Conservation (phyloP, 1,140 invertebrate genomes). For the Cylas formicarius region DNA sequence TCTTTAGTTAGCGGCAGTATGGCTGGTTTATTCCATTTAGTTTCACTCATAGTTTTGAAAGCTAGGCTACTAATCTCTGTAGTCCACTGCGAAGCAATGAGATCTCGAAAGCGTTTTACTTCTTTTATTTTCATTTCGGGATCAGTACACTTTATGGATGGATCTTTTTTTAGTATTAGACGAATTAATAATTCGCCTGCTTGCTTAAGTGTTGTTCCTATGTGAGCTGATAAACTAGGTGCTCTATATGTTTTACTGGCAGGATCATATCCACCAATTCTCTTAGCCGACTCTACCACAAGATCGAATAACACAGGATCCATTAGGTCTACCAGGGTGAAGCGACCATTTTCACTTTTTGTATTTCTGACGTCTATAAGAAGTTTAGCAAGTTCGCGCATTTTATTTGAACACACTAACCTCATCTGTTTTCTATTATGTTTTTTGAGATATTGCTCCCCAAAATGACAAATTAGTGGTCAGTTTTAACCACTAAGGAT, state of each 20-base stretch:
- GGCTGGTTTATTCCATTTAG: slow-evolving; percentile 20
- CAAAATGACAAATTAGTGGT: slow-evolving; percentile 22
- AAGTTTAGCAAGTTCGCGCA: slow-evolving; percentile 21
- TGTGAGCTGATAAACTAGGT: slow-evolving; percentile 17
- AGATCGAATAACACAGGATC: slow-evolving; percentile 12
- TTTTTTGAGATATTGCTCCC: slow-evolving; percentile 26
- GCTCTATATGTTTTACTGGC: slow-evolving; percentile 12
- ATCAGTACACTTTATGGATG: slow-evolving; percentile 4
- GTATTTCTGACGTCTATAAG: slow-evolving; percentile 15
- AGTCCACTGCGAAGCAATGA: slow-evolving; percentile 20
- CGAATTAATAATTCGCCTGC: slow-evolving; percentile 17
- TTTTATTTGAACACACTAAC: slow-evolving; percentile 21
- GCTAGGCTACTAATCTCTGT: slow-evolving; percentile 22
- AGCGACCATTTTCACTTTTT: slow-evolving; percentile 6
- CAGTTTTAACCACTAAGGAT: slow-evolving; percentile 21
- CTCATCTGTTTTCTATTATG: slow-evolving; percentile 25
- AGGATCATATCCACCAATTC: slow-evolving; percentile 18
- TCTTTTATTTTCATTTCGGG: slow-evolving; percentile 15
- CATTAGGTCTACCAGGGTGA: slow-evolving; percentile 14
- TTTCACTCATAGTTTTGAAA: slow-evolving; percentile 23
- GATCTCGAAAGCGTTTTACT: slow-evolving; percentile 16
- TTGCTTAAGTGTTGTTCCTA: slow-evolving; percentile 24
- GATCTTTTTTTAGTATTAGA: slow-evolving; percentile 19
- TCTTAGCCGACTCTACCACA: slow-evolving; percentile 6
- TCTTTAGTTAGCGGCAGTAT: slow-evolving; percentile 24